Evolutionary conservation across 2,797 vertebrate genomes (phyloP).

Genomic region (Diceros bicornis): DNA sequence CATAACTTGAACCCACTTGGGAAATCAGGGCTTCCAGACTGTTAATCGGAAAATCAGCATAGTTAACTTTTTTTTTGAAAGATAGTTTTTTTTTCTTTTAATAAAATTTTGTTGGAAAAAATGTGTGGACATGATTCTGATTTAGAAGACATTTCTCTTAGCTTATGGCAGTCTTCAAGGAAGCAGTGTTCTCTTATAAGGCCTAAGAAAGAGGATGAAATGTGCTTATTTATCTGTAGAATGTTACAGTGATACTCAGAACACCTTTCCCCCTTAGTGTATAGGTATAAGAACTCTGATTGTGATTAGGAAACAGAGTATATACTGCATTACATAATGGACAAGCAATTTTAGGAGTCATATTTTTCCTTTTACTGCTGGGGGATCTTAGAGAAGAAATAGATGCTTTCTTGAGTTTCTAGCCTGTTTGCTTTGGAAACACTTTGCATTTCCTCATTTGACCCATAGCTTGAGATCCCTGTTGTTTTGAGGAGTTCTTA

Average conservation of each 20-base stretch:
- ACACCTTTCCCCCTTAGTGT: neutral
- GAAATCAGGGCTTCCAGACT: constrained; percentile 61
- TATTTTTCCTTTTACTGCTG: neutral
- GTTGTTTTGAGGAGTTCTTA: neutral
- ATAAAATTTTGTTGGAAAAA: constrained; percentile 66
- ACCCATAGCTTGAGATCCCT: neutral
- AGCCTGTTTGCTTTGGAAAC: neutral
- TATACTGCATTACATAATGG: neutral
- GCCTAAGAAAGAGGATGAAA: neutral
- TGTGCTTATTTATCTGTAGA: neutral
- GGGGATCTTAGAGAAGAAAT: neutral
- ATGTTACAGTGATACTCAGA: neutral
- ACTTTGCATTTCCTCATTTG: constrained; percentile 27
- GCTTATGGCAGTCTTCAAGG: constrained; percentile 10
- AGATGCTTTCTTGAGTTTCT: constrained; percentile 28
- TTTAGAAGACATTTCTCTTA: constrained; percentile 34
- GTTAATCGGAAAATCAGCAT: constrained; percentile 15
- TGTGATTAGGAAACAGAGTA: neutral
- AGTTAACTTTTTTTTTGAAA: constrained; percentile 27
- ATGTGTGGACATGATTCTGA: constrained; percentile 29
- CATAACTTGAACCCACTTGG: constrained; percentile 16
- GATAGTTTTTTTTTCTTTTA: constrained; percentile 32
- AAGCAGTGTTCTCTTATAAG: neutral
- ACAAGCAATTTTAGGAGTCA: neutral
- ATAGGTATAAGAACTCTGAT: neutral